Percentiles rank a stretch among this genome's conserved stretches.
phyloP scores from a whole-genome alignment of 92 coral and sea anemone species.

The Montipora capitata region DNA sequence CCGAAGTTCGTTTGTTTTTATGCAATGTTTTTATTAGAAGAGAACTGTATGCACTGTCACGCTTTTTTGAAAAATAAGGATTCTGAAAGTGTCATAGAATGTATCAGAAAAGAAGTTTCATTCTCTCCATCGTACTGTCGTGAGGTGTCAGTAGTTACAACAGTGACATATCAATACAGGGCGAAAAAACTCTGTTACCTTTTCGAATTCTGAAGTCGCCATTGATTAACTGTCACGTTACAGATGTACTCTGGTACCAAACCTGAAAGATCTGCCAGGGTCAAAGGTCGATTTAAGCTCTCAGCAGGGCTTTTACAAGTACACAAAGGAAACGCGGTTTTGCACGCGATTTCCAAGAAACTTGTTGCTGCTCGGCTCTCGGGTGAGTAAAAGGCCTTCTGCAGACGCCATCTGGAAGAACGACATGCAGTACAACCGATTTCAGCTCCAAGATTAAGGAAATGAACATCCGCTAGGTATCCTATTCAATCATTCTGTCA shows the following conservation, averaged over 20 bases:
- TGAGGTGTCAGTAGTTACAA: neutral
- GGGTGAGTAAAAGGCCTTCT: slow-evolving; percentile 80
- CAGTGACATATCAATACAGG: neutral
- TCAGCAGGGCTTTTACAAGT: slow-evolving; percentile 26
- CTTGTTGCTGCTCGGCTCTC: slow-evolving; percentile 65
- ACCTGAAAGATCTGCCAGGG: slow-evolving; percentile 76
- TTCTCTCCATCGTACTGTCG: too few species aligned
- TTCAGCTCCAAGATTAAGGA: too few species aligned
- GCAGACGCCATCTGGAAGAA: slow-evolving; percentile 63
- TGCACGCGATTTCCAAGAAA: slow-evolving; percentile 44
- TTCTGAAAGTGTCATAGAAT: too few species aligned
- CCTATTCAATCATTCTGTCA: too few species aligned
- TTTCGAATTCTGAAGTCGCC: slow-evolving; percentile 57
- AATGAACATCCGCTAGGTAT: too few species aligned
- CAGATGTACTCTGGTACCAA: slow-evolving; percentile 88
- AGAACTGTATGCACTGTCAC: too few species aligned
- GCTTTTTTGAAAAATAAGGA: too few species aligned
- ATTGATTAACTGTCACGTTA: slow-evolving; percentile 83
- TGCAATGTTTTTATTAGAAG: too few species aligned
- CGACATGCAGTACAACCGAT: too few species aligned
- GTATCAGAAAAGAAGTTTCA: too few species aligned
- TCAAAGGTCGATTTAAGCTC: slow-evolving; percentile 72
- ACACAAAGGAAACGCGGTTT: slow-evolving; percentile 12
- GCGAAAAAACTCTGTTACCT: neutral
- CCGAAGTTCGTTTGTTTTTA: too few species aligned